Evolutionary conservation across 30 jellyfish, hydroid and myxozoan genomes (phyloP).

Genomic region (Clytia hemisphaerica): DNA sequence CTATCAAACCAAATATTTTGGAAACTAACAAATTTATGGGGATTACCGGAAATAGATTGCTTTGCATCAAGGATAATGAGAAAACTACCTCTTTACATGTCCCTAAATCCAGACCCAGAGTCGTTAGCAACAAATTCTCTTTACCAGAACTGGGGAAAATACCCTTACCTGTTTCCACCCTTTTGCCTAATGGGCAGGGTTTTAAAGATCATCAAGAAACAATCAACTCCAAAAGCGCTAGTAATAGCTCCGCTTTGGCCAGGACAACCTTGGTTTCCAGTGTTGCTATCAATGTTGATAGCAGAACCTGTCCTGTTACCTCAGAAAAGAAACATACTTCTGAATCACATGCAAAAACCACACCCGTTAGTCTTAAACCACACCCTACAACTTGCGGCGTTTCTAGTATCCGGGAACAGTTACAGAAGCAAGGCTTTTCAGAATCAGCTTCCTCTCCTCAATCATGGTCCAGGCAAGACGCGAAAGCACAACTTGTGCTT

Average conservation of each 20-base stretch:
- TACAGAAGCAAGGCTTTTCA: too few relatives aligned
- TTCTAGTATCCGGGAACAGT: too few relatives aligned
- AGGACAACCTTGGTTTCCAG: constrained; percentile 1
- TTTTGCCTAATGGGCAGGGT: constrained; percentile 27
- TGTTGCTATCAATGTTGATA: too few relatives aligned
- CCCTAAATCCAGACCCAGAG: constrained; percentile 12
- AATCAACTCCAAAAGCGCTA: neutral
- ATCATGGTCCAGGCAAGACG: too few relatives aligned
- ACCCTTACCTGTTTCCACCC: constrained; percentile 20
- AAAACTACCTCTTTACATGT: constrained; percentile 17
- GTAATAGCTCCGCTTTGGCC: constrained; percentile 5
- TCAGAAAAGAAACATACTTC: too few relatives aligned
- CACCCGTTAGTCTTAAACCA: too few relatives aligned
- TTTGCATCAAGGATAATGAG: constrained; percentile 22
- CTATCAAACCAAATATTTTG: constrained; percentile 1
- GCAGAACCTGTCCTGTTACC: too few relatives aligned
- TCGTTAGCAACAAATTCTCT: too few relatives aligned
- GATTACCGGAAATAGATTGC: constrained; percentile 23
- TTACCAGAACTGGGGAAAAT: constrained; percentile 16
- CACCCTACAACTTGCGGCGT: too few relatives aligned
- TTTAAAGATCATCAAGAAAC: neutral
- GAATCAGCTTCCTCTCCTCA: too few relatives aligned
- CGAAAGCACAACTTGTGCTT: too few relatives aligned
- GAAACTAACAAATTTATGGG: neutral
- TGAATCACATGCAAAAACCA: too few relatives aligned